phyloP scores from a whole-genome alignment of 2,888 invertebrate genomes.

The Coenonympha glycerion region DNA sequence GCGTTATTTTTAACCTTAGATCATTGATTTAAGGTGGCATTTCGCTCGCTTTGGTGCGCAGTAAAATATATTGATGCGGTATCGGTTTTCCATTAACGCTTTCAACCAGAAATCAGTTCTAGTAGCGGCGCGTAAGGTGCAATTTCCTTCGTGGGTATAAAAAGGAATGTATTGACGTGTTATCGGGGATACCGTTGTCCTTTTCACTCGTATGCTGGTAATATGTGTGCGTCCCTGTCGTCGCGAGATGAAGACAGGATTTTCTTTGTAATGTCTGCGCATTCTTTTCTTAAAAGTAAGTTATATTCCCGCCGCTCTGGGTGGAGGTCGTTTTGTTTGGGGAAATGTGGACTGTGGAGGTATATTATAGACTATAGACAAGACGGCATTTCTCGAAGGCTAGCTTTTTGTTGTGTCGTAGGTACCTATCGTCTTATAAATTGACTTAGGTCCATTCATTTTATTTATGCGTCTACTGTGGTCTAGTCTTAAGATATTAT shows the following conservation, averaged over 20 bases:
- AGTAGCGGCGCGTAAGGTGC: constrained; percentile 32
- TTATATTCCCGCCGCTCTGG: constrained; percentile 35
- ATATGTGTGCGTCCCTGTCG: constrained; percentile 64
- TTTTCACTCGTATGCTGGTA: constrained; percentile 52
- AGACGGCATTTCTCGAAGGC: constrained; percentile 11
- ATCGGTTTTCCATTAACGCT: constrained; percentile 72
- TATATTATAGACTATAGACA: too few relatives aligned
- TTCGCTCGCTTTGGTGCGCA: constrained; percentile 39
- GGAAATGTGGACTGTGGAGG: constrained; percentile 4
- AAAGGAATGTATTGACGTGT: constrained; percentile 75
- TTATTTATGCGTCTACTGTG: constrained; percentile 10
- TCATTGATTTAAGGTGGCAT: constrained; percentile 35
- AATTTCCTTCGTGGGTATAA: constrained; percentile 45
- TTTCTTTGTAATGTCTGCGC: constrained; percentile 66
- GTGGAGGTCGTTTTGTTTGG: constrained; percentile 26
- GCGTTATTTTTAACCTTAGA: constrained; percentile 48
- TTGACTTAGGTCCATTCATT: constrained; percentile 8
- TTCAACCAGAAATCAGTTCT: constrained; percentile 43
- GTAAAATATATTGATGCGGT: constrained; percentile 74
- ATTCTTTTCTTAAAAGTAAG: constrained; percentile 59
- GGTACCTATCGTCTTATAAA: constrained; percentile 8
- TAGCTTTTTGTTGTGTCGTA: constrained; percentile 10
- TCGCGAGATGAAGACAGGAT: constrained; percentile 58
- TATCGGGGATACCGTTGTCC: constrained; percentile 69
- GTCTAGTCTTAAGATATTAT: background rate